Conservation (phyloP, 1,140 invertebrate species). For the Druon quercuslanigerum region DNA sequence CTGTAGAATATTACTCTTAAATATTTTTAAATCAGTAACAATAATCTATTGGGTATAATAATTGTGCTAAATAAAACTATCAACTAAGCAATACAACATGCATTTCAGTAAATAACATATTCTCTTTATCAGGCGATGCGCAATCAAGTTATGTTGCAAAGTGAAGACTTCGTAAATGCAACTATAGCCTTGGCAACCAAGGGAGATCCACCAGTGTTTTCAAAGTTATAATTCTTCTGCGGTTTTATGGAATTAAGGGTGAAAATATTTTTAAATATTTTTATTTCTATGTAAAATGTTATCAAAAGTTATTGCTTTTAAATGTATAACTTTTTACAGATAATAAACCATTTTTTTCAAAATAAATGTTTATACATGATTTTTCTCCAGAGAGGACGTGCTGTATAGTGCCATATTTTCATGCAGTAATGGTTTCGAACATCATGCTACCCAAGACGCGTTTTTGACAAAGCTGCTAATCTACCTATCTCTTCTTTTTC, state of each 20-base stretch:
- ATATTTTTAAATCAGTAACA: too few relatives aligned
- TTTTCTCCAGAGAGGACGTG: too few relatives aligned
- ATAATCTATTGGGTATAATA: too few relatives aligned
- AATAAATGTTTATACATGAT: too few relatives aligned
- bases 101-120: background rate
- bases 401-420: conserved; percentile 7
- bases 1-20: too few relatives aligned
- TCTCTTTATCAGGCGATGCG: conserved; percentile 80
- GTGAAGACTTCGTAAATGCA: conserved; percentile 92
- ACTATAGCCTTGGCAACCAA: conserved; percentile 85
- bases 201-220: conserved; percentile 80
- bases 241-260: background rate
- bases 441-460: background rate
- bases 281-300: too few relatives aligned
- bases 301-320: too few relatives aligned
- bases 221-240: conserved; percentile 79
- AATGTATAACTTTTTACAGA: too few relatives aligned
- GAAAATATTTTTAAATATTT: too few relatives aligned
- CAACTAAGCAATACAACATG: background rate
- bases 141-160: conserved; percentile 92
- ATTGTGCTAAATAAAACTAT: background rate
- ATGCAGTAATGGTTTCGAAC: conserved; percentile 27
- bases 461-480: conserved; percentile 24
- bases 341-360: too few relatives aligned
- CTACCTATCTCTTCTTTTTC: conserved; percentile 30